Evolutionary conservation across 2,888 invertebrate species (phyloP).

Genomic region (Hipparchia semele): DNA sequence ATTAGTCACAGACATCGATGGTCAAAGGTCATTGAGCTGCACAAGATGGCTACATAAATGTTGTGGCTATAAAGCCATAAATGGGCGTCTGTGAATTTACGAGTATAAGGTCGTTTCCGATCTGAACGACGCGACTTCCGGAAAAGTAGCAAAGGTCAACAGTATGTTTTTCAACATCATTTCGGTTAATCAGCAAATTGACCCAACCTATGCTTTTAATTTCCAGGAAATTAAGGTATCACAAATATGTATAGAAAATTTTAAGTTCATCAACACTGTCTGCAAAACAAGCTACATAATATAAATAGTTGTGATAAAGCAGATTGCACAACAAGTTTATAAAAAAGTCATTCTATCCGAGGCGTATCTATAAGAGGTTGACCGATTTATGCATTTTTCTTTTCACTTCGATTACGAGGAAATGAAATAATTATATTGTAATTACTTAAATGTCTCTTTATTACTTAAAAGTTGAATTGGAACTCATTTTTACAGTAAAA

Average conservation of each 20-base stretch:
- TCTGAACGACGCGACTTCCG: neutral
- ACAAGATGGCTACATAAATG: neutral
- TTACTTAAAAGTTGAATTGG: too few species aligned
- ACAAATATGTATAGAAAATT: too few species aligned
- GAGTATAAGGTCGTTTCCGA: neutral
- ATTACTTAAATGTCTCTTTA: too few species aligned
- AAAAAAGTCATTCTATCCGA: too few species aligned
- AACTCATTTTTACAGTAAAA: too few species aligned
- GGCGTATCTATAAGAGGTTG: too few species aligned
- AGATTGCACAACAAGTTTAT: neutral
- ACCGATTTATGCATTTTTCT: too few species aligned
- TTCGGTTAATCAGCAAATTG: constrained; percentile 16
- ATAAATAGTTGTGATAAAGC: too few species aligned
- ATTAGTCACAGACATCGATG: neutral
- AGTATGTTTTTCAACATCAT: neutral
- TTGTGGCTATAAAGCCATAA: neutral
- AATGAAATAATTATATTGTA: too few species aligned
- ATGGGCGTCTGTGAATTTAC: neutral
- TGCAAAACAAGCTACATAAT: neutral
- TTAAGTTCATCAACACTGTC: neutral
- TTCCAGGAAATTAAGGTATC: neutral
- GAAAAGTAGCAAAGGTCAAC: constrained; percentile 13
- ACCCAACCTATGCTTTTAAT: neutral
- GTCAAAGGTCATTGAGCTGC: neutral
- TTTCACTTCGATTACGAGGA: too few species aligned